Evolutionary conservation across 2,797 vertebrate species (phyloP).

Genomic region (Spea hammondii): DNA sequence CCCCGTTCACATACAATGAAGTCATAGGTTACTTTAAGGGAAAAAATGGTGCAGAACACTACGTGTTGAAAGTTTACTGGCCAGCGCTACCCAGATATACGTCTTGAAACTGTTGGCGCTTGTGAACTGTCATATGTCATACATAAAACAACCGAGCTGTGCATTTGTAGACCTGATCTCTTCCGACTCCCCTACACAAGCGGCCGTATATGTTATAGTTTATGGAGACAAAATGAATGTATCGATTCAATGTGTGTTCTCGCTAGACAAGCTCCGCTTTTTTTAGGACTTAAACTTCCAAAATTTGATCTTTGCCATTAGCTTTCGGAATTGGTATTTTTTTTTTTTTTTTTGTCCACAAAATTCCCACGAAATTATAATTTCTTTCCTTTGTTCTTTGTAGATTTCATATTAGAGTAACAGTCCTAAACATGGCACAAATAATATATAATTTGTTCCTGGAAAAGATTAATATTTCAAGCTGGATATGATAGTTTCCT

Average conservation of each 20-base stretch:
- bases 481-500: neutral
- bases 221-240: neutral
- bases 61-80: conserved; percentile 47
- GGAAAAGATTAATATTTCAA: neutral
- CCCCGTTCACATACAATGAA: conserved; percentile 22
- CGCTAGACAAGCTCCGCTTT: neutral
- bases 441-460: neutral
- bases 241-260: conserved; percentile 4
- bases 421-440: neutral
- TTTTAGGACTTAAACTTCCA: neutral
- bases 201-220: neutral
- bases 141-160: conserved; percentile 34
- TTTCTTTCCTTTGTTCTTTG: conserved; percentile 4
- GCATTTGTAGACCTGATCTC: conserved; percentile 23
- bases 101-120: conserved; percentile 36
- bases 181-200: conserved; percentile 9
- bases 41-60: conserved; percentile 23
- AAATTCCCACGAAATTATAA: neutral
- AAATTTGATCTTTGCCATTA: neutral
- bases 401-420: neutral
- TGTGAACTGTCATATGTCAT: conserved; percentile 44
- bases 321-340: neutral
- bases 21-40: conserved; percentile 40
- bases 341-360: neutral
- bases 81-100: conserved; percentile 32